These are phyloP conservation scores for Bufo bufo DNA, from an alignment of 2,113 vertebrate species.

Conservation along the genomic window DNA sequence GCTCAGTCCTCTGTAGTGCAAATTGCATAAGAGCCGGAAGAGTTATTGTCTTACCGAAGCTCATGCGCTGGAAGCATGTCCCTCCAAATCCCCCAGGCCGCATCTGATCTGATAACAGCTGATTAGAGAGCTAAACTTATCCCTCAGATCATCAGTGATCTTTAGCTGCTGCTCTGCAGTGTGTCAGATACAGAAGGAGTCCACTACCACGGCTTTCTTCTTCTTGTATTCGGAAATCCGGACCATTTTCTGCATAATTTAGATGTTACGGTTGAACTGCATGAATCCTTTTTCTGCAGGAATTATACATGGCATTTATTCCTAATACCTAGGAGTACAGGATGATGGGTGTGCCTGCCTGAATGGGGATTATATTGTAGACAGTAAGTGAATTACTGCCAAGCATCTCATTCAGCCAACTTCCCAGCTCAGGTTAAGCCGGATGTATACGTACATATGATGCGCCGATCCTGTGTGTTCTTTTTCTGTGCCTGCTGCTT, in stretches of 20 bases:
- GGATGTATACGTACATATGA: too few relatives aligned
- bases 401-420: background rate
- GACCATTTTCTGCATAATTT: too few relatives aligned
- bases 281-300: background rate
- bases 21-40: background rate
- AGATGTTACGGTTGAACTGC: too few relatives aligned
- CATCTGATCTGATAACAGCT: slow-evolving; percentile 36
- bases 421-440: background rate
- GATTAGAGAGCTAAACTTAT: slow-evolving; percentile 48
- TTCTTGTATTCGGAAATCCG: background rate
- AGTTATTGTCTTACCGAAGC: background rate
- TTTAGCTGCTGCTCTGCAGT: slow-evolving; percentile 11
- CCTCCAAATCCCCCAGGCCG: slow-evolving; percentile 26
- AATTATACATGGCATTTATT: background rate
- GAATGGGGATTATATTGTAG: background rate
- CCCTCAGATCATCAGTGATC: slow-evolving; percentile 20
- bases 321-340: background rate
- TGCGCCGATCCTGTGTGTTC: too few relatives aligned
- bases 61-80: background rate
- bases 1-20: background rate
- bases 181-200: background rate
- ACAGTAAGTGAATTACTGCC: too few relatives aligned
- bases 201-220: background rate
- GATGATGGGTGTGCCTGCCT: background rate
- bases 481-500: too few relatives aligned